phyloP scores from a whole-genome alignment of 92 coral and sea anemone species.

The Parazoanthus atlanticus region DNA sequence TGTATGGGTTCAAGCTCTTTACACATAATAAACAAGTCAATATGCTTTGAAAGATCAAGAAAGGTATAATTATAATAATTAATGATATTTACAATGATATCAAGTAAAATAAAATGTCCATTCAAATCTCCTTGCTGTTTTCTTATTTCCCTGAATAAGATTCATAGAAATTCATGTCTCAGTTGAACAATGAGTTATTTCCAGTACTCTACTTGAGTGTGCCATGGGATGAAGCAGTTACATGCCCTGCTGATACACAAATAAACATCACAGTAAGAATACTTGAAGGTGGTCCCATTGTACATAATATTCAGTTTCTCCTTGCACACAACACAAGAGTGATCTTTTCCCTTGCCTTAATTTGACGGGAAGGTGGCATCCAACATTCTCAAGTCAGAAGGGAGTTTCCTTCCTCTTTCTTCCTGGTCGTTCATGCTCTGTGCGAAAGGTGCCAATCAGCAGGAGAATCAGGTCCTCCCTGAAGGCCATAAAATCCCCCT shows the following conservation, averaged over 20 bases:
- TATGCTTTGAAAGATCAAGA: neutral
- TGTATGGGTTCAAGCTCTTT: too few relatives aligned
- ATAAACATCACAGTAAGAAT: constrained; percentile 34
- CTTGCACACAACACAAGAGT: constrained; percentile 28
- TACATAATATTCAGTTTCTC: constrained; percentile 16
- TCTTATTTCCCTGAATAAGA: neutral
- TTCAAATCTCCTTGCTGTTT: neutral
- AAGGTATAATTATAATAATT: neutral
- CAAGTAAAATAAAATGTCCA: constrained; percentile 1
- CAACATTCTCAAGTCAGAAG: too few relatives aligned
- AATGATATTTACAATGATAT: neutral
- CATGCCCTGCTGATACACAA: constrained; percentile 46
- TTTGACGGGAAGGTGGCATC: constrained; percentile 45
- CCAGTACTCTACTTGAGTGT: constrained; percentile 54
- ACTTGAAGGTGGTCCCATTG: constrained; percentile 47
- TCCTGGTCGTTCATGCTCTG: too few relatives aligned
- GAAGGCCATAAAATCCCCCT: constrained; percentile 38
- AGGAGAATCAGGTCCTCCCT: constrained; percentile 49
- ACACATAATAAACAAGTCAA: too few relatives aligned
- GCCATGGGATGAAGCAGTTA: constrained; percentile 52
- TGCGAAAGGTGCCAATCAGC: too few relatives aligned
- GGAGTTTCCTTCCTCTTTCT: too few relatives aligned
- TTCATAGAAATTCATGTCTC: neutral
- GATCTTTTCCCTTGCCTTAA: constrained; percentile 44
- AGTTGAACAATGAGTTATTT: neutral